Percentiles rank a stretch among this genome's conserved stretches.
phyloP scores from a whole-genome alignment of 1,140 invertebrate species.

The Venustaconcha ellipsiformis region DNA sequence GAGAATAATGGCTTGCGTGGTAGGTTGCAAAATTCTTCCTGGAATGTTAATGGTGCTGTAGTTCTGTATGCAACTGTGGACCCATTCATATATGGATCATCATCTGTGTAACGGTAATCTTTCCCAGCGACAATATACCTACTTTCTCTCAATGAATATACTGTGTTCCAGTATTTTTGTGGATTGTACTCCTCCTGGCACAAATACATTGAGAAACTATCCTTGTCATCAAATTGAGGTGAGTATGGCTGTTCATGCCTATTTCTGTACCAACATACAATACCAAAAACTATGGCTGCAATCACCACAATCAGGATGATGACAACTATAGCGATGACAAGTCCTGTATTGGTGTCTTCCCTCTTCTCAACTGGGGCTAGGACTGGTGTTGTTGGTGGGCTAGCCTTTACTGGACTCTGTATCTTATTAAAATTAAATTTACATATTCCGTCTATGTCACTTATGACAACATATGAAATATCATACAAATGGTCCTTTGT shows the following conservation, averaged over 20 bases:
- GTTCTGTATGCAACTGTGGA: slow-evolving; percentile 4
- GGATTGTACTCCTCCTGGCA: slow-evolving; percentile 39
- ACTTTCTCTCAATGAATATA: slow-evolving; percentile 49
- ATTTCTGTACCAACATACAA: slow-evolving; percentile 35
- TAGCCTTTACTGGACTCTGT: slow-evolving; percentile 28
- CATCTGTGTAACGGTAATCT: slow-evolving; percentile 41
- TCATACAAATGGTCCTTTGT: slow-evolving; percentile 39
- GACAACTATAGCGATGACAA: slow-evolving; percentile 42
- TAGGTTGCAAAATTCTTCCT: slow-evolving; percentile 62
- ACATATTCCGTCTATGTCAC: slow-evolving; percentile 44
- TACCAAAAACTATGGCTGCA: slow-evolving; percentile 41
- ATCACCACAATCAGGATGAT: slow-evolving; percentile 49
- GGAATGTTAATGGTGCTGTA: slow-evolving; percentile 48
- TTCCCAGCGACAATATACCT: slow-evolving; percentile 52
- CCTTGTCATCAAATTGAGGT: slow-evolving; percentile 30
- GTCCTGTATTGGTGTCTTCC: slow-evolving; percentile 19
- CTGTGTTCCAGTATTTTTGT: slow-evolving; percentile 60
- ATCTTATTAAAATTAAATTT: slow-evolving; percentile 47
- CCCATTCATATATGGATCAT: slow-evolving; percentile 31
- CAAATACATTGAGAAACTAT: slow-evolving; percentile 20
- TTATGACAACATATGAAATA: slow-evolving; percentile 55
- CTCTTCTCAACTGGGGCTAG: slow-evolving; percentile 1
- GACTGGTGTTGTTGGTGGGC: slow-evolving; percentile 13
- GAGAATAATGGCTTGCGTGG: slow-evolving; percentile 45
- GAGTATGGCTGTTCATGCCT: slow-evolving; percentile 32